Evolutionary conservation across 2,888 invertebrate species (phyloP), one percentile per base, ranked within the genome.

Genomic region (Aspidapion aeneum): DNA sequence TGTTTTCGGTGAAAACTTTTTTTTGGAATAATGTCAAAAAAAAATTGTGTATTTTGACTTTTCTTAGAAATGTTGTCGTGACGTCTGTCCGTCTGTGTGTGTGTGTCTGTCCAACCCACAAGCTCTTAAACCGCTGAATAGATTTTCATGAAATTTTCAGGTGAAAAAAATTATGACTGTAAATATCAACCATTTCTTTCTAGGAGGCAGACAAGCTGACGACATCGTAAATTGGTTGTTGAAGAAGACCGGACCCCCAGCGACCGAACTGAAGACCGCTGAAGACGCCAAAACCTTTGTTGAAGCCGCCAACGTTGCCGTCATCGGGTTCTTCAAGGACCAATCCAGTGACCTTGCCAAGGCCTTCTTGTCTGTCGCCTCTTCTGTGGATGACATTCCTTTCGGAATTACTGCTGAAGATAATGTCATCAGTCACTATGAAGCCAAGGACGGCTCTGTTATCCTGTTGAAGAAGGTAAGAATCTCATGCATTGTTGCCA

Each of bases 211-310:
- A 74, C 90, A 92, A 79, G 90, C 93, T 72, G 92, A 92, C 70
- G 96, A 96, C 67, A 98, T 99, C 76, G 87, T 98, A 65, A 84
- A 84, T 71, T 99, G 99, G 99, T 81, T 99, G 66, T 86, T 88
- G 79, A 98, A 98, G 86, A 99, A 98, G 86, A 95, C 96, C 75
- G 98, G 98, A 61, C 97, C 98, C 59, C 90, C 96, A 65, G 97
- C 96, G n/a, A 86, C 87, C 72, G 87, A 89, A 68, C 81, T 99
- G 51, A 79, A 84, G 48, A 85, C 89, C 5, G 89, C 90, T 1
- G 94, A 93, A 62, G 93, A 91, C 69, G 90, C 91, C 62, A 93
- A 94, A 79, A 86, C 88, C 68, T 89, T 98, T 75, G 87, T 92
- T 63, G 93, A 90, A 50, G 88, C 86, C 21, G 87, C 88, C 73